Base-by-base conservation (phyloP, 2,888 invertebrate species). In the Drosophila antonietae region DNA sequence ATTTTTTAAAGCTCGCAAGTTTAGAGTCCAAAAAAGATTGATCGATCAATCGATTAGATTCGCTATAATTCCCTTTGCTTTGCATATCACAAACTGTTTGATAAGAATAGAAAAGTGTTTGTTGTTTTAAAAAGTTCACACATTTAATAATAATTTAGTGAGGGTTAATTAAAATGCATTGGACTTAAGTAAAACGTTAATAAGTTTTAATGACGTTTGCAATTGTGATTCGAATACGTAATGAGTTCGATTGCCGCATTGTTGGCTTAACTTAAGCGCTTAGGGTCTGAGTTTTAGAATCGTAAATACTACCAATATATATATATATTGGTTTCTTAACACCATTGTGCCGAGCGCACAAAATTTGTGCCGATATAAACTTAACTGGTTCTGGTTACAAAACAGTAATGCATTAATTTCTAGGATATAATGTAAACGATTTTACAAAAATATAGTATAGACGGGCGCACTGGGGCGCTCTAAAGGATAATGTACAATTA, bases 71-170 rank as follows among this genome's bases (percentile, higher is more conserved):
- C 49, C 49, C n/a, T 6, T 6, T n/a, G 31, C 31, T 49, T 49
- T 31, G 49, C 49, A 49, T 49, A 49, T 49, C n/a, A n/a, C n/a
- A 28, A n/a, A 2, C 5, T n/a, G 2, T 6, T 35, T 52, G 35
- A 52, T 35, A 23, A 15, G 23, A 15, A 53, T 53, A 39, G 23
- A 57, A 20, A 35, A 3, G n/a, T 18, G 3, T 1, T 12, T 4
- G 2, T 8, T 31, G 49, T 37, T 43, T 33, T 37, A 44, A 65
- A 68, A 66, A 72, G 62, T 78, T 65, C 56, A 72, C 65, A 75
- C 64, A 72, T 78, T 79, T 79, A 76, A 77, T 78, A 76, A 76
- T 77, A 44, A 73, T 70, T 78, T 78, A 78, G 56, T 74, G 56
- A 55, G 35, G 31, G 37, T 37, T 69, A 43, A 33, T 74, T 63